Evolutionary conservation across 1,140 invertebrate species (phyloP).

Genomic region (Zaprionus camerounensis): DNA sequence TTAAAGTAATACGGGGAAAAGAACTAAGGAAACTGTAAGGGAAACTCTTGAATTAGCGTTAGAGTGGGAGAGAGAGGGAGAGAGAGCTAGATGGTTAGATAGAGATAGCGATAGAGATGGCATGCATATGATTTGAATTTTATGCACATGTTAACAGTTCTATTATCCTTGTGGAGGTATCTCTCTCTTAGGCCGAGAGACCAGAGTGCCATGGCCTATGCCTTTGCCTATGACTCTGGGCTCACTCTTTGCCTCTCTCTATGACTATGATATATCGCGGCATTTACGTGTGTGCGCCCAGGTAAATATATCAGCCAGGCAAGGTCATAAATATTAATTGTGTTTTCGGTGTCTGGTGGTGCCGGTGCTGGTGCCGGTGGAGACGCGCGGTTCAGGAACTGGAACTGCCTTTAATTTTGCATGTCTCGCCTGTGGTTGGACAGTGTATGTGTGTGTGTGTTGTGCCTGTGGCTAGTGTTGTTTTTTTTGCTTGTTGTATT

Average conservation of each 20-base stretch:
- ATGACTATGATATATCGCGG: slow-evolving; percentile 74
- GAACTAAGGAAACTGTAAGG: neutral
- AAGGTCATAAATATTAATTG: slow-evolving; percentile 83
- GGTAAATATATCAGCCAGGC: slow-evolving; percentile 79
- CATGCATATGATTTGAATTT: slow-evolving; percentile 72
- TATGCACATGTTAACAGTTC: slow-evolving; percentile 81
- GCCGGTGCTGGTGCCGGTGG: neutral
- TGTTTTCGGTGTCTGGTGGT: slow-evolving; percentile 46
- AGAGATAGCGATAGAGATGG: slow-evolving; percentile 26
- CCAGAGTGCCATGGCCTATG: neutral
- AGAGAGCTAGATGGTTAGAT: neutral
- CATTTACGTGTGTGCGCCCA: slow-evolving; percentile 79
- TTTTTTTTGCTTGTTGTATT: slow-evolving; percentile 44
- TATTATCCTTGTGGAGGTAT: slow-evolving; percentile 79
- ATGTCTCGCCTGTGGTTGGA: slow-evolving; percentile 47
- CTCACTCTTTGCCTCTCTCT: neutral
- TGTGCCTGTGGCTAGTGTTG: slow-evolving; percentile 59
- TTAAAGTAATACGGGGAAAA: slow-evolving; percentile 28
- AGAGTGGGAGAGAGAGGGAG: neutral
- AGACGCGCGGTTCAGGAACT: slow-evolving; percentile 41
- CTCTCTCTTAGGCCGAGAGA: slow-evolving; percentile 11
- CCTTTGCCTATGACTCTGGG: neutral
- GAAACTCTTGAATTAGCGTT: neutral
- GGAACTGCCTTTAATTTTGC: slow-evolving; percentile 53
- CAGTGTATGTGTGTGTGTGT: slow-evolving; percentile 30